Evolutionary conservation across 2,888 invertebrate genomes (phyloP).

Genomic region (Odontocerum albicorne): DNA sequence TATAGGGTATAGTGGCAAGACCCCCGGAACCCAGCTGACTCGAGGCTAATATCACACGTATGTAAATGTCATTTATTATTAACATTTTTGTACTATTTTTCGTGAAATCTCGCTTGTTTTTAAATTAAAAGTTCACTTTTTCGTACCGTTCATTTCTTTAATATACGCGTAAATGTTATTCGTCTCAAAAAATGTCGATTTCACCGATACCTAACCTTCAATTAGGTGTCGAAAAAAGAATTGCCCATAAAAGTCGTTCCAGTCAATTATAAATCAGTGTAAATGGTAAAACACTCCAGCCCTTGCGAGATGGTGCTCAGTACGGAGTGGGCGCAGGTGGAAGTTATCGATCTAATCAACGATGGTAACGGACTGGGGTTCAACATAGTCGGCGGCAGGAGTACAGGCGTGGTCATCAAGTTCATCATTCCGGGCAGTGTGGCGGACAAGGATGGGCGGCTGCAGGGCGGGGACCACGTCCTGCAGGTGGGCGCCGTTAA

Average conservation of each 20-base stretch:
- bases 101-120: constrained; percentile 9
- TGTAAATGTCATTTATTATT: constrained; percentile 56
- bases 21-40: constrained; percentile 1
- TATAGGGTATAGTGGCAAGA: not conserved
- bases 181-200: constrained; percentile 5
- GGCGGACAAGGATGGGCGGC: constrained; percentile 91
- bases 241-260: not conserved
- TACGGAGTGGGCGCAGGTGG: constrained; percentile 99
- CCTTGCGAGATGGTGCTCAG: constrained; percentile 74
- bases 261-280: constrained; percentile 29
- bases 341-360: constrained; percentile 96
- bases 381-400: constrained; percentile 96
- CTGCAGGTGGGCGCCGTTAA: constrained; percentile 94
- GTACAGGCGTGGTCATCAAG: constrained; percentile 98
- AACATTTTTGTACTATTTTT: constrained; percentile 29
- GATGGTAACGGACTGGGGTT: constrained; percentile 98
- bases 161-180: not conserved
- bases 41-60: constrained; percentile 45
- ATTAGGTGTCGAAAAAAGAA: constrained; percentile 7
- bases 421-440: constrained; percentile 96
- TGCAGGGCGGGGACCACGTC: constrained; percentile 97
- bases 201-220: constrained; percentile 25
- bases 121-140: constrained; percentile 10
- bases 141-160: constrained; percentile 5
- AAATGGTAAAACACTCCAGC: constrained; percentile 49